phyloP scores from a whole-genome alignment of 2,888 invertebrate species.

The Tinea trinotella region DNA sequence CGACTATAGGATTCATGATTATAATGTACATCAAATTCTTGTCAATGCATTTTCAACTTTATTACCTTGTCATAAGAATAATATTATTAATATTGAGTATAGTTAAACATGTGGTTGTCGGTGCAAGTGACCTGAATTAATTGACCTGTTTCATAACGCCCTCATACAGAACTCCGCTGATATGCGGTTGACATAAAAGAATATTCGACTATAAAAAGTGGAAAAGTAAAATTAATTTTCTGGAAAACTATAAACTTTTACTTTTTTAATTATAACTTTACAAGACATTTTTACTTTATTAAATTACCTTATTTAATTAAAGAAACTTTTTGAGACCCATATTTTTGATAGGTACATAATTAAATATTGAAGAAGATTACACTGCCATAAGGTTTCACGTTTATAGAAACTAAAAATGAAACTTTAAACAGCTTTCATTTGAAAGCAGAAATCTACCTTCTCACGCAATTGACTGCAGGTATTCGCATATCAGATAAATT shows the following conservation, averaged over 20 bases:
- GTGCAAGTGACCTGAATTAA: slow-evolving; percentile 18
- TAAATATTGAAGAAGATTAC: background rate
- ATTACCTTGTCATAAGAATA: background rate
- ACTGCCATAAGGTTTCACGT: background rate
- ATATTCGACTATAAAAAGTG: background rate
- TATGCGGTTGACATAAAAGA: slow-evolving; percentile 14
- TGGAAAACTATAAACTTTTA: background rate
- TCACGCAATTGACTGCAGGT: background rate
- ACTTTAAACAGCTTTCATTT: slow-evolving; percentile 9
- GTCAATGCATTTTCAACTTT: background rate
- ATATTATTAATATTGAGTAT: background rate
- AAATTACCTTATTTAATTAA: too few relatives aligned
- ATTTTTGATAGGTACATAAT: too few relatives aligned
- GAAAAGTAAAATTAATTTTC: background rate
- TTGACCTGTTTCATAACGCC: slow-evolving; percentile 18
- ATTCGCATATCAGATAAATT: slow-evolving; percentile 1
- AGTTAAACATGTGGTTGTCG: background rate
- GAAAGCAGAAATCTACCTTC: slow-evolving; percentile 10
- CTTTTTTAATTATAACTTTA: too few relatives aligned
- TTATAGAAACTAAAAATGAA: slow-evolving; percentile 11
- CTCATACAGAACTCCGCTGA: slow-evolving; percentile 9
- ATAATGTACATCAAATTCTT: background rate
- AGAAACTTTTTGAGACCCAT: too few relatives aligned
- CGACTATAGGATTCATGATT: background rate
- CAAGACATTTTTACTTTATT: too few relatives aligned